Evolutionary conservation across 2,888 invertebrate genomes (phyloP).

Genomic region (Oeneis ivallda): DNA sequence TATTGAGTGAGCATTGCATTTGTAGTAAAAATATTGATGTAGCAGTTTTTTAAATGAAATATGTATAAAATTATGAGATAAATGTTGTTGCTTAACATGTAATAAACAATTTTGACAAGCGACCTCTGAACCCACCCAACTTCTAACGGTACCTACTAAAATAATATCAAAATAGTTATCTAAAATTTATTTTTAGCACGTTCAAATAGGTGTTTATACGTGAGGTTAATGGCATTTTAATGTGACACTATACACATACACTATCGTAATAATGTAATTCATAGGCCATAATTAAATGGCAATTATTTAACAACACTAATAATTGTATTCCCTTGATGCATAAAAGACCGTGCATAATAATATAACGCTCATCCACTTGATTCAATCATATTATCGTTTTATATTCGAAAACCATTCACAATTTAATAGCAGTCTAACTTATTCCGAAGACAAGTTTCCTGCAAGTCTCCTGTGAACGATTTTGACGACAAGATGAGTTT

Average conservation of each 20-base stretch:
- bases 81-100: background rate
- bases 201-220: background rate
- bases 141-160: constrained; percentile 1
- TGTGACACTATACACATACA: background rate
- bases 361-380: too few species aligned
- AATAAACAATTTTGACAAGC: background rate
- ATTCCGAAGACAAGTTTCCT: too few species aligned
- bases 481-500: too few species aligned
- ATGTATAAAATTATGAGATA: background rate
- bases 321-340: background rate
- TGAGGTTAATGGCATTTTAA: constrained; percentile 13
- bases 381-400: too few species aligned
- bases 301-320: background rate
- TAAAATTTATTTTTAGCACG: constrained; percentile 1
- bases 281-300: background rate
- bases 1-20: too few species aligned
- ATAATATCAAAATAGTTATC: background rate
- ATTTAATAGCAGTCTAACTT: too few species aligned
- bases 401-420: too few species aligned
- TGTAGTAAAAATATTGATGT: background rate
- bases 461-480: too few species aligned
- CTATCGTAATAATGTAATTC: background rate
- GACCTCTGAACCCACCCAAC: background rate
- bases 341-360: too few species aligned
- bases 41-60: background rate